Conservation (phyloP, 2,113 vertebrate species). For the Caranx melampygus region DNA sequence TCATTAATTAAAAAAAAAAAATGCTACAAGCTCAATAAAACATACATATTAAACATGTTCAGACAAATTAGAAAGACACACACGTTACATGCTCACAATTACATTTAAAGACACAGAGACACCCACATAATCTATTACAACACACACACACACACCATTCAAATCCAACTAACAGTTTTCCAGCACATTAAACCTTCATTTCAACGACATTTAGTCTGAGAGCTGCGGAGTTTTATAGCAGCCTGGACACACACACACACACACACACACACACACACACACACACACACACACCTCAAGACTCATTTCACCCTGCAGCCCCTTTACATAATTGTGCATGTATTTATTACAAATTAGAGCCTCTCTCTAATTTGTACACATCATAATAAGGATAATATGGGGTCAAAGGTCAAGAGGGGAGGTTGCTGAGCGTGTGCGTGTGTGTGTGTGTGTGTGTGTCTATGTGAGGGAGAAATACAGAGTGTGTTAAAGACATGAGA, state of each 20-base stretch:
- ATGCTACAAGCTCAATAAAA: background rate
- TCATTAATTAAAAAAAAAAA: background rate
- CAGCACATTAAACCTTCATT: constrained; percentile 69
- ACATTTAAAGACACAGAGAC: constrained; percentile 17
- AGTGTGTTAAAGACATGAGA: background rate
- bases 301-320: constrained; percentile 52
- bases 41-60: background rate
- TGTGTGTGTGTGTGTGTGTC: background rate
- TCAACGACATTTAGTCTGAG: constrained; percentile 58
- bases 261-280: constrained; percentile 18
- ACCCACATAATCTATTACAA: constrained; percentile 50
- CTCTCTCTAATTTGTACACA: constrained; percentile 15
- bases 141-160: constrained; percentile 18
- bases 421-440: background rate
- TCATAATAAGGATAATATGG: constrained; percentile 48
- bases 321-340: constrained; percentile 56
- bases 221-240: constrained; percentile 49
- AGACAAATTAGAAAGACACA: background rate
- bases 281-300: constrained; percentile 40
- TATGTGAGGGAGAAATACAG: background rate
- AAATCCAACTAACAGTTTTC: constrained; percentile 54
- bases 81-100: constrained; percentile 4
- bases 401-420: constrained; percentile 18
- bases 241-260: constrained; percentile 14
- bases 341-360: constrained; percentile 60